Evolutionary conservation across 35 echinoderm and acorn worm species (phyloP).

Genomic region (Diadema setosum): DNA sequence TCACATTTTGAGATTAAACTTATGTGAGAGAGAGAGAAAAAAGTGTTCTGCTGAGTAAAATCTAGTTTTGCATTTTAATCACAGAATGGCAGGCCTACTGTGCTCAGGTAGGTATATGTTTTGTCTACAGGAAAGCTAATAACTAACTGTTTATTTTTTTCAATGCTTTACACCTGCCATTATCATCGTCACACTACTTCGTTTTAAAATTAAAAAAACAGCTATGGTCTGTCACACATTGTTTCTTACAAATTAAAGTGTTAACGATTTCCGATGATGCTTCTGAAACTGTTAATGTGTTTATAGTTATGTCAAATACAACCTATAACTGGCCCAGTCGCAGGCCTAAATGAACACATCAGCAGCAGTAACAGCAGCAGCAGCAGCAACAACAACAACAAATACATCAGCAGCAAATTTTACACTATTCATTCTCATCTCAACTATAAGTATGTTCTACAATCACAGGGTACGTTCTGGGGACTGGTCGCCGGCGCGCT

Average conservation of each 20-base stretch:
- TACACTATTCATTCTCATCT: neutral
- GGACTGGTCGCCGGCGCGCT: constrained; percentile 58
- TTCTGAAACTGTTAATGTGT: neutral
- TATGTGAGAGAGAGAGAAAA: no score
- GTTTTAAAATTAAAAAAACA: no score
- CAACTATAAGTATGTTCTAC: neutral
- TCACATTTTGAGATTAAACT: neutral
- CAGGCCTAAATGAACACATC: neutral
- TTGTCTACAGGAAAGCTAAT: no score
- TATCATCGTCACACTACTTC: no score
- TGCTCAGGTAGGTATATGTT: no score
- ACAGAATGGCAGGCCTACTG: no score
- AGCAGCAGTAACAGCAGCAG: neutral
- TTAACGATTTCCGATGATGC: neutral
- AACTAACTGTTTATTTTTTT: no score
- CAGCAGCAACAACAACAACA: neutral
- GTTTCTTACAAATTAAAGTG: no score
- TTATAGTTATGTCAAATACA: neutral
- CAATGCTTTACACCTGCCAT: no score
- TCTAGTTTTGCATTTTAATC: no score
- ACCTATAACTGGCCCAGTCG: neutral
- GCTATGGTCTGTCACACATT: no score
- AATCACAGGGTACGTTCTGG: constrained; percentile 79
- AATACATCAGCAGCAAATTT: neutral
- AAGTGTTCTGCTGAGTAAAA: no score